Conservation (phyloP, 2,888 invertebrate genomes). For the Drosophila subquinaria region DNA sequence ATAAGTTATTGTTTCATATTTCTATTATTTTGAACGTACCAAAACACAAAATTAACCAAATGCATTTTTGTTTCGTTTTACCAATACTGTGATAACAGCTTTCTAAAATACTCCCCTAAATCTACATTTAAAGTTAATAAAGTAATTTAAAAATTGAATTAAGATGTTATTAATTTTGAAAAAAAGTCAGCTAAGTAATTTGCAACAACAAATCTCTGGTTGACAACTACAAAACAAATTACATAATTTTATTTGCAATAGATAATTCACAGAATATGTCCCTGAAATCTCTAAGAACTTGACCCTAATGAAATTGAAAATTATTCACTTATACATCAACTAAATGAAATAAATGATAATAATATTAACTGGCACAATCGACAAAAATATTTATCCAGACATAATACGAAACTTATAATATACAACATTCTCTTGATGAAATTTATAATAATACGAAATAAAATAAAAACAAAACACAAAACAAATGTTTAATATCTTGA, state of each 20-base stretch:
- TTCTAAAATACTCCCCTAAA: slow-evolving; percentile 43
- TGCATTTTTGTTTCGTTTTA: slow-evolving; percentile 37
- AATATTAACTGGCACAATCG: slow-evolving; percentile 29
- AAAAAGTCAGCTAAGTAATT: background rate
- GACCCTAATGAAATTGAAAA: background rate
- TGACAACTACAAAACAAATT: slow-evolving; percentile 5
- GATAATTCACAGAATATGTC: background rate
- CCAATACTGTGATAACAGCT: slow-evolving; percentile 78
- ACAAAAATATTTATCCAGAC: slow-evolving; percentile 22
- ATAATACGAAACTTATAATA: slow-evolving; percentile 70
- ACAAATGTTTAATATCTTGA: slow-evolving; percentile 28
- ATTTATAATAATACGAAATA: slow-evolving; percentile 56
- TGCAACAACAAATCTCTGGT: background rate
- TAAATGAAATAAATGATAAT: slow-evolving; percentile 9
- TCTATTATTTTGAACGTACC: slow-evolving; percentile 8
- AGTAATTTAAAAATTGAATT: slow-evolving; percentile 10
- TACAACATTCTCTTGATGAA: slow-evolving; percentile 43
- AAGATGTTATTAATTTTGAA: slow-evolving; percentile 6
- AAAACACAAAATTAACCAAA: slow-evolving; percentile 30
- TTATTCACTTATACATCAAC: background rate
- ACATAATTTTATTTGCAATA: background rate
- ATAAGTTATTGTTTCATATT: slow-evolving; percentile 8
- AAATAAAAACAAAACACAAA: slow-evolving; percentile 66
- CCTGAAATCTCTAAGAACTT: background rate
- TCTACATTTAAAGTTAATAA: slow-evolving; percentile 27